These are phyloP conservation scores for Channallabes apus DNA, from an alignment of 2,797 vertebrate species.

Conservation along the genomic window DNA sequence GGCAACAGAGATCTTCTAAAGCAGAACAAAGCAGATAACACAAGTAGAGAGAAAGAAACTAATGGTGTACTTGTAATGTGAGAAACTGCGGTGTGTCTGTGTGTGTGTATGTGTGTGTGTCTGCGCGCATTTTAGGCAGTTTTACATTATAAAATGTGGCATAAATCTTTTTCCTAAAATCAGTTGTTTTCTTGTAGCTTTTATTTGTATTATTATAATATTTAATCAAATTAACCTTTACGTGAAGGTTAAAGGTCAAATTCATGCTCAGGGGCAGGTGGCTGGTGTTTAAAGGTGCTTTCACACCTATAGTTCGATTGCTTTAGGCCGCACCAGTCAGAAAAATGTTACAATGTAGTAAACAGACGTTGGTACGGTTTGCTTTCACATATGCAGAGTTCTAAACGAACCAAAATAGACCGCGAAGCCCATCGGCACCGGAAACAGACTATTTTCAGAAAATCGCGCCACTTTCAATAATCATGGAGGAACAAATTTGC, in stretches of 20 bases:
- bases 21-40: slow-evolving; percentile 2
- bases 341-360: no score
- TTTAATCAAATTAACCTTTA: background rate
- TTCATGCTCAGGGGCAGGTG: background rate
- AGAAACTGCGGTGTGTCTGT: background rate
- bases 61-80: background rate
- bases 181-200: background rate
- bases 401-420: no score
- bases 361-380: no score
- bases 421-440: no score
- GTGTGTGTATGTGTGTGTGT: background rate
- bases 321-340: no score
- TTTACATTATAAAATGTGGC: background rate
- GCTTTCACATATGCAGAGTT: no score
- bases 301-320: no score
- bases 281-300: no score
- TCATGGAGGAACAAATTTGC: no score
- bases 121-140: background rate
- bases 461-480: no score
- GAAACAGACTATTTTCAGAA: no score
- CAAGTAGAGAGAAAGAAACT: background rate
- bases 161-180: background rate
- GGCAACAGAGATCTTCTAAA: slow-evolving; percentile 16
- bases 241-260: background rate
- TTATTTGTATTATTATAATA: background rate